Percentiles rank a stretch among this genome's conserved stretches.
Conservation (phyloP, 2,113 vertebrate genomes). For the Gopherus flavomarginatus region DNA sequence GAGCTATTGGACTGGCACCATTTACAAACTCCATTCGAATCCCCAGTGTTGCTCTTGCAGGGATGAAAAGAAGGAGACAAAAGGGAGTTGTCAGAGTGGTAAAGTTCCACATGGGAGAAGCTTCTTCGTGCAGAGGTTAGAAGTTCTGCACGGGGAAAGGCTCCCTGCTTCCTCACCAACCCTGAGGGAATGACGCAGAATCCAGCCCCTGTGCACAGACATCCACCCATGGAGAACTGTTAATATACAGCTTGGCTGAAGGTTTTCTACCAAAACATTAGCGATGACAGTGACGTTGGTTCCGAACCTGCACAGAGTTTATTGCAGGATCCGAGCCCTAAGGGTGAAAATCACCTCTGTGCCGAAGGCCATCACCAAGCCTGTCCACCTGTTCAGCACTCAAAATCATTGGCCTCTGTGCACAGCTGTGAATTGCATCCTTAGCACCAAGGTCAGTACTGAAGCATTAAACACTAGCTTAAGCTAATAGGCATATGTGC, state of each 20-base stretch:
- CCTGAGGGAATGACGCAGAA: not conserved
- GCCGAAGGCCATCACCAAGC: not conserved
- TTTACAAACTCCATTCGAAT: fast-evolving
- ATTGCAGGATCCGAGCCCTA: fast-evolving
- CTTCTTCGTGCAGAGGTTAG: fast-evolving
- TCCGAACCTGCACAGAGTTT: not conserved
- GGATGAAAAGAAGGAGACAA: not conserved
- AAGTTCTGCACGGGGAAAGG: not conserved
- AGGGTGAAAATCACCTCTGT: not conserved
- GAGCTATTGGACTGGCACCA: fast-evolving
- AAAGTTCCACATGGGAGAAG: not conserved
- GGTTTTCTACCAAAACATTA: not conserved
- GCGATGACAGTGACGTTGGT: not conserved
- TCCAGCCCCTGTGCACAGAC: not conserved
- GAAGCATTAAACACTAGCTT: fast-evolving
- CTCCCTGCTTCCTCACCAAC: fast-evolving
- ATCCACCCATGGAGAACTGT: not conserved
- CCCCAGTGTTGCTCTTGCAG: not conserved
- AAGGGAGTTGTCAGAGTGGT: fast-evolving
- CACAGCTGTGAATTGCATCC: not conserved
- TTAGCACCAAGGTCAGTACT: not conserved
- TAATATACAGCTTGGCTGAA: not conserved
- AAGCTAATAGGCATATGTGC: fast-evolving
- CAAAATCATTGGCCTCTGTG: not conserved
- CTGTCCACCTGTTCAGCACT: not conserved